Percentiles rank a stretch among this genome's conserved stretches.
These are phyloP conservation scores for Zonitis immaculata DNA, from an alignment of 2,888 invertebrate species.

Conservation along the genomic window DNA sequence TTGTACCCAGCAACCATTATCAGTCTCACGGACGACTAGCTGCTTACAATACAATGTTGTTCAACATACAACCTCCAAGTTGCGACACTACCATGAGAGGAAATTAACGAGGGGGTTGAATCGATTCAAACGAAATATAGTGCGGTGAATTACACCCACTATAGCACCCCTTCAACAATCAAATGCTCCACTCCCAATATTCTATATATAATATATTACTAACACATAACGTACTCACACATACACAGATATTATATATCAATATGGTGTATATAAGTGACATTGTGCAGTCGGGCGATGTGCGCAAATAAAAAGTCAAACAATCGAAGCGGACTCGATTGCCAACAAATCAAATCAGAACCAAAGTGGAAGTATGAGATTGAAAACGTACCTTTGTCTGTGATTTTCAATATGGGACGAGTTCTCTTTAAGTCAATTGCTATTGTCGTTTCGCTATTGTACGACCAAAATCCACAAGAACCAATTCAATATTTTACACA, in stretches of 20 bases:
- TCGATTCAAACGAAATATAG: conserved; percentile 14
- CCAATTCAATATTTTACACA: conserved; percentile 38
- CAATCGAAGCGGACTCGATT: conserved; percentile 38
- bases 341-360: conserved; percentile 41
- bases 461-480: conserved; percentile 25
- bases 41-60: conserved; percentile 34
- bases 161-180: neutral
- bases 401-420: conserved; percentile 36
- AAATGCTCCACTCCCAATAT: neutral
- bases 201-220: neutral
- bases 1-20: conserved; percentile 28
- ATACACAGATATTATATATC: no score
- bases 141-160: neutral
- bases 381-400: conserved; percentile 41
- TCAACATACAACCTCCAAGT: conserved; percentile 28
- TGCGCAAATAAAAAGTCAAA: conserved; percentile 34
- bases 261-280: conserved; percentile 11
- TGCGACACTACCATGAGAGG: conserved; percentile 27
- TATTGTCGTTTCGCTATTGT: conserved; percentile 37
- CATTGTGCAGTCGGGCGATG: conserved; percentile 16
- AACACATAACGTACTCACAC: no score
- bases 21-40: conserved; percentile 38
- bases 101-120: conserved; percentile 32
- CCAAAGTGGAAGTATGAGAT: conserved; percentile 35
- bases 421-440: conserved; percentile 36